These are phyloP conservation scores for Galeopterus variegatus DNA, from an alignment of 2,113 vertebrate genomes.

Conservation along the genomic window DNA sequence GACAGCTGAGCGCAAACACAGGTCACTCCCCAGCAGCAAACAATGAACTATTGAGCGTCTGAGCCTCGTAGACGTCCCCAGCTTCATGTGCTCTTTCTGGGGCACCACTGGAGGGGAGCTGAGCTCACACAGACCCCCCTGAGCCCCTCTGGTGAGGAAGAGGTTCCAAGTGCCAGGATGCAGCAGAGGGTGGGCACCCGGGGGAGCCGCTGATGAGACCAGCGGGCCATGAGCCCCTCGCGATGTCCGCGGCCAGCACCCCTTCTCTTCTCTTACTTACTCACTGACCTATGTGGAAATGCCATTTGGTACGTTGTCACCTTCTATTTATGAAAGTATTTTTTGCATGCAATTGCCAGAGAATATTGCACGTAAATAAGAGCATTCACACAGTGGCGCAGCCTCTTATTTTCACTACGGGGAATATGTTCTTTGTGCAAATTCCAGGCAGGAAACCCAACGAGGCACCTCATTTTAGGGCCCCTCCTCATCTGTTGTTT, in stretches of 20 bases:
- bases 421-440: rapidly evolving
- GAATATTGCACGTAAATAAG: rapidly evolving
- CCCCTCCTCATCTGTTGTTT: no score
- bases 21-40: constrained; percentile 75
- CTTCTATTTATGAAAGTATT: rapidly evolving
- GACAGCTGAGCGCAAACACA: constrained; percentile 79
- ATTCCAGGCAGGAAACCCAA: rapidly evolving
- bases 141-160: no score
- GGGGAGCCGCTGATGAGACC: no score
- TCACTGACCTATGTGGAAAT: rapidly evolving
- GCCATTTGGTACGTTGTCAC: rapidly evolving
- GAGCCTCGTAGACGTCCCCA: constrained; percentile 20
- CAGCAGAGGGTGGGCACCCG: no score
- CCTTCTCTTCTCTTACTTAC: background rate
- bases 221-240: no score
- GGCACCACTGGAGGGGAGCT: constrained; percentile 72
- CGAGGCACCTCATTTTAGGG: rapidly evolving
- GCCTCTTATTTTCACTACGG: rapidly evolving
- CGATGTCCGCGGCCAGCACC: background rate
- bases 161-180: no score
- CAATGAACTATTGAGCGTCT: constrained; percentile 60
- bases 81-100: constrained; percentile 64
- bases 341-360: rapidly evolving
- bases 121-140: background rate
- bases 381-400: rapidly evolving